Evolutionary conservation across 2,888 invertebrate species (phyloP).

Genomic region (Amiota minor): DNA sequence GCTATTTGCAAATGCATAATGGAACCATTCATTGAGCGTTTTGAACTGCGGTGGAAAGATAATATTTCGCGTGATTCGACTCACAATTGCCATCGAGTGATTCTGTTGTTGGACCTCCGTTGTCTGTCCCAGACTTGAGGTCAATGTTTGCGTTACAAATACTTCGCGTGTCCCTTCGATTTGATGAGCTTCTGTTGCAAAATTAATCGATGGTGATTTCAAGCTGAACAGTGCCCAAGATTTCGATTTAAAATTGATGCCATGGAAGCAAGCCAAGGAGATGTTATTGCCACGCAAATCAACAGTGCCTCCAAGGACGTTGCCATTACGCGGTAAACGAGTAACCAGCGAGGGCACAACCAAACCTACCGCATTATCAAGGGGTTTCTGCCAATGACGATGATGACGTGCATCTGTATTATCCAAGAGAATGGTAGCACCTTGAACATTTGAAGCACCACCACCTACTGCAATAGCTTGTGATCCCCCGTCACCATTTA

Average conservation of each 20-base stretch:
- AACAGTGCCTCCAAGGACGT: constrained; percentile 90
- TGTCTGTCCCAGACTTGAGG: constrained; percentile 88
- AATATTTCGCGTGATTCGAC: constrained; percentile 91
- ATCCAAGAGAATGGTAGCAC: constrained; percentile 52
- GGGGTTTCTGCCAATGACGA: constrained; percentile 94
- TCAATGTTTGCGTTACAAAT: constrained; percentile 91
- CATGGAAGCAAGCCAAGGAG: constrained; percentile 96
- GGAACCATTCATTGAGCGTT: constrained; percentile 95
- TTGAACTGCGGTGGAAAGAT: constrained; percentile 97
- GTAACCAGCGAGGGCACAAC: constrained; percentile 83
- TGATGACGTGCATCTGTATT: constrained; percentile 84
- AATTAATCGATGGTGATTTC: constrained; percentile 92
- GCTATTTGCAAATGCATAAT: constrained; percentile 94
- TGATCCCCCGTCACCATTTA: constrained; percentile 52
- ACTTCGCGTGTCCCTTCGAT: constrained; percentile 83
- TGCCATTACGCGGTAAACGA: constrained; percentile 81
- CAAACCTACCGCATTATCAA: constrained; percentile 86
- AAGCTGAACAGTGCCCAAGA: constrained; percentile 97
- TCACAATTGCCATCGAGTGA: constrained; percentile 95
- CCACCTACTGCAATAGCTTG: constrained; percentile 31
- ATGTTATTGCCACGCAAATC: constrained; percentile 92
- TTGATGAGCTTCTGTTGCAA: constrained; percentile 94
- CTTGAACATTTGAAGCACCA: constrained; percentile 18
- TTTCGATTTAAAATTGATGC: constrained; percentile 95
- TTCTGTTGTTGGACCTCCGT: constrained; percentile 79